Percentiles rank a stretch among this genome's conserved stretches.
Evolutionary conservation across 2,113 vertebrate species (phyloP).

Genomic region (Phalacrocorax carbo): DNA sequence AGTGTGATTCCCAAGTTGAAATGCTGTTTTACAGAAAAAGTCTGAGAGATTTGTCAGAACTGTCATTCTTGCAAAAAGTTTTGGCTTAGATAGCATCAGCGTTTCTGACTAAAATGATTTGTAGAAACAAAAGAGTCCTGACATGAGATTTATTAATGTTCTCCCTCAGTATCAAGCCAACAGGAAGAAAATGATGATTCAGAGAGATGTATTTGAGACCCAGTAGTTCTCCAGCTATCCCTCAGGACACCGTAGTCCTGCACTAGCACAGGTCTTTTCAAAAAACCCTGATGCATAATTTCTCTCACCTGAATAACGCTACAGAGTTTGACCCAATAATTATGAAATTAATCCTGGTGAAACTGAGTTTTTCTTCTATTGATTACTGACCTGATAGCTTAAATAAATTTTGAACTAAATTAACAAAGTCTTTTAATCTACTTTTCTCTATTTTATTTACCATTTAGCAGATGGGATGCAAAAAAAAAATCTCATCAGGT

Average conservation of each 20-base stretch:
- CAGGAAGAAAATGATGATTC: neutral
- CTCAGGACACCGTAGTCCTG: neutral
- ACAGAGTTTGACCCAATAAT: neutral
- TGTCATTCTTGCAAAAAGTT: neutral
- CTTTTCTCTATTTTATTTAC: neutral
- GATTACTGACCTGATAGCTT: neutral
- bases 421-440: neutral
- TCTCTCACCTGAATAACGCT: neutral
- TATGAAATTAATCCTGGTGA: neutral
- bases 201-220: neutral
- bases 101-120: neutral
- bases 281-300: rapidly evolving
- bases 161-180: neutral
- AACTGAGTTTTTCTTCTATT: neutral
- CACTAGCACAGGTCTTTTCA: neutral
- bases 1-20: neutral
- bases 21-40: neutral
- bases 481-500: neutral
- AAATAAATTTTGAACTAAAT: neutral
- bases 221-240: neutral
- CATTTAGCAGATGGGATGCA: neutral
- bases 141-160: neutral
- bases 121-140: neutral
- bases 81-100: neutral
- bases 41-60: neutral